Base-by-base conservation (phyloP, 2,797 vertebrate genomes). In the Gallinago stenura region DNA sequence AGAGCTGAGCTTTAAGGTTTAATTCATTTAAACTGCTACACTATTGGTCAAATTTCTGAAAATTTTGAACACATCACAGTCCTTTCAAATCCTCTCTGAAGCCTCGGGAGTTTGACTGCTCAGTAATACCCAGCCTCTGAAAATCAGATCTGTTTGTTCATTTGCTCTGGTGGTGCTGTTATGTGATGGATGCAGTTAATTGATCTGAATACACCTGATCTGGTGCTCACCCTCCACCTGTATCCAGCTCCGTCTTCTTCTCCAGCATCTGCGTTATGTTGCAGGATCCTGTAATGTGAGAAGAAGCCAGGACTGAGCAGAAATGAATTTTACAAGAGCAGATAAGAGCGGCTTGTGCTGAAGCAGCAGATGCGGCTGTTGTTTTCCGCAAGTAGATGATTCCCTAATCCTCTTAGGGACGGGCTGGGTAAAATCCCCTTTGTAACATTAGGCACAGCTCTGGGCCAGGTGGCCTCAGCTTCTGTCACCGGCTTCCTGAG, bases 381-480 rank as follows among this genome's bases (percentile, higher is more conserved):
- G 93, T 96, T 83, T 87, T 93, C 87, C 95, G 83, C 90, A 83
- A 92, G 94, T 26, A 89, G 76, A 89, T 94, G 94, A 91, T 93
- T 94, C 90, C 62, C 72, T 95, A 96, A 96, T 94, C 91, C 57
- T 96, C 94, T 96, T 96, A 96, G 87, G 90, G 51, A 62, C 46
- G 77, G 90, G 85, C 94, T 95, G 84, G 84, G 58, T 56, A 73
- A 95, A 97, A 97, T 97, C 96, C 83, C 92, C 93, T 96, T 96
- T 95, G 81, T 94, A 93, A 78, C 81, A 90, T 85, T 88, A 95
- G 82, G 88, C 2, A 2, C 46, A 85, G 70, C 84, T 95, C 71
- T 85, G 78, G 83, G 77, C 83, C 93, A 97, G 96, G 97, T 97
- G 96, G 94, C 93, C 43, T 91, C 56, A 81, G 88, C 93, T 93